Conservation (phyloP, 2,797 vertebrate genomes). For the Rhinichthys osculus region DNA sequence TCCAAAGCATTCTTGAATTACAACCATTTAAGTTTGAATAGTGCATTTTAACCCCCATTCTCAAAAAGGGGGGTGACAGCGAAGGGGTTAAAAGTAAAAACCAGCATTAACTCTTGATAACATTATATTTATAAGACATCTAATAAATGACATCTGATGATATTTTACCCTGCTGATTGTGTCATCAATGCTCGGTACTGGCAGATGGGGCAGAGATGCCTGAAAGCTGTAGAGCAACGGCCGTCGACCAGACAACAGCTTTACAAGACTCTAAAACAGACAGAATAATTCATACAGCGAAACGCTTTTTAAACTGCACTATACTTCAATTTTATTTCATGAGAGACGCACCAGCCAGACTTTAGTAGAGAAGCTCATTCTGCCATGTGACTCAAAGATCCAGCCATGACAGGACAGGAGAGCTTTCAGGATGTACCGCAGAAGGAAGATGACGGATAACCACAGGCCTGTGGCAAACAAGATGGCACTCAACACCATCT, state of each 20-base stretch:
- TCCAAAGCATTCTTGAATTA: no score
- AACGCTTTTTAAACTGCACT: neutral
- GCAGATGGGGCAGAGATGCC: slow-evolving; percentile 88
- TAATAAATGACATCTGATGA: neutral
- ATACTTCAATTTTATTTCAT: neutral
- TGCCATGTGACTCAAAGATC: slow-evolving; percentile 94
- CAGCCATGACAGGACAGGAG: slow-evolving; percentile 93
- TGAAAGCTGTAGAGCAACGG: slow-evolving; percentile 96
- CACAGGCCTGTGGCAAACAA: slow-evolving; percentile 91
- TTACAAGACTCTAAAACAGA: slow-evolving; percentile 80
- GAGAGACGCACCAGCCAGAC: slow-evolving; percentile 83
- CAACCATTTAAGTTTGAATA: no score
- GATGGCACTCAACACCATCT: slow-evolving; percentile 79
- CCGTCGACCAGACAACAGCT: slow-evolving; percentile 83
- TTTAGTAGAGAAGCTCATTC: slow-evolving; percentile 82
- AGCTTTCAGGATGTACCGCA: slow-evolving; percentile 85
- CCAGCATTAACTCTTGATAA: neutral
- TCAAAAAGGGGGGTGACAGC: no score
- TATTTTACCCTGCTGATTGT: slow-evolving; percentile 84
- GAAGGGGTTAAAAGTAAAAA: no score
- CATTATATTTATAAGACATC: neutral
- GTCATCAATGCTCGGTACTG: slow-evolving; percentile 86
- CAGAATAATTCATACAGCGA: neutral
- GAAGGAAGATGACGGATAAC: slow-evolving; percentile 85
- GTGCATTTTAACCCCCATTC: no score